These are phyloP conservation scores for Delphinus delphis DNA, from an alignment of 2,113 vertebrate genomes.

Conservation along the genomic window DNA sequence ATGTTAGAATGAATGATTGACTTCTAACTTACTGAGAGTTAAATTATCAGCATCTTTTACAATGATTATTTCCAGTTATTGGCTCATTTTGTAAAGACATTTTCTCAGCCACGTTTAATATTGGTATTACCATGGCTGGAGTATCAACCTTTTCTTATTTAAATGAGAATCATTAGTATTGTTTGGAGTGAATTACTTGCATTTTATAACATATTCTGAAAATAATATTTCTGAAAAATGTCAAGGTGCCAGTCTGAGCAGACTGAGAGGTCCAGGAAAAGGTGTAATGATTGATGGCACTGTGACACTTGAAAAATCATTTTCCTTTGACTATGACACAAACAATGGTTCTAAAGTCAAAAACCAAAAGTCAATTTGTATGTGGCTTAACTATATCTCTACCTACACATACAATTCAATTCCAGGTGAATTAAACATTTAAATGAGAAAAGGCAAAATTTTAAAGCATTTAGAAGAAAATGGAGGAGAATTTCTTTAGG, in stretches of 20 bases:
- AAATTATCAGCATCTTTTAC: slow-evolving; percentile 27
- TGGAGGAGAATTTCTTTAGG: not conserved
- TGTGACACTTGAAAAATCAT: not conserved
- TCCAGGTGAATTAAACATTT: not conserved
- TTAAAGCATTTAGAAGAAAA: slow-evolving; percentile 1
- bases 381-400: not conserved
- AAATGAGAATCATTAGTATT: slow-evolving; percentile 10
- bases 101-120: slow-evolving; percentile 55
- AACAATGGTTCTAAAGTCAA: not conserved
- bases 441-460: not conserved
- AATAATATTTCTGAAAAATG: not conserved
- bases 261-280: not conserved
- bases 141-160: not conserved
- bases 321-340: not conserved
- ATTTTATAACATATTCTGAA: slow-evolving; percentile 16
- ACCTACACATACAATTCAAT: not conserved
- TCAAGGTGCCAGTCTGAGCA: not conserved
- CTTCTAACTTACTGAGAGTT: slow-evolving; percentile 57
- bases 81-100: slow-evolving; percentile 71
- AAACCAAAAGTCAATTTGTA: not conserved
- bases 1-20: slow-evolving; percentile 33
- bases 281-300: not conserved
- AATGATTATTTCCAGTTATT: slow-evolving; percentile 57
- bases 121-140: not conserved
- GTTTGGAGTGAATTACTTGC: not conserved